phyloP scores from a whole-genome alignment of 92 coral and sea anemone species.

The Nematostella vectensis region DNA sequence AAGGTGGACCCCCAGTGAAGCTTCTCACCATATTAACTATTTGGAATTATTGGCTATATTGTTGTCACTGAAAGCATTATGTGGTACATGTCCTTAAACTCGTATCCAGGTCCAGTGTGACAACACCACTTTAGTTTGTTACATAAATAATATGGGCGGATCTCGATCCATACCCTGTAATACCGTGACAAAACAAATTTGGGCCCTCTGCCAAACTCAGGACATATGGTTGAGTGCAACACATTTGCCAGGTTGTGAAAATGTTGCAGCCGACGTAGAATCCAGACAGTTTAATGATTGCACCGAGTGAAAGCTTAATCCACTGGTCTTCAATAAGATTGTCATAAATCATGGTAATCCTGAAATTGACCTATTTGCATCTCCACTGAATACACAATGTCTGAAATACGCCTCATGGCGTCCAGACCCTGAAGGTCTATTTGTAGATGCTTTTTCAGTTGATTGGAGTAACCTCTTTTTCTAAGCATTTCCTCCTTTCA shows the following conservation, averaged over 20 bases:
- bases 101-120: slow-evolving; percentile 52
- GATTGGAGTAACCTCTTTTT: slow-evolving; percentile 26
- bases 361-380: slow-evolving; percentile 36
- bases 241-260: slow-evolving; percentile 40
- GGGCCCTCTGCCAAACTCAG: slow-evolving; percentile 29
- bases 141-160: slow-evolving; percentile 49
- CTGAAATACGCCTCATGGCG: slow-evolving; percentile 25
- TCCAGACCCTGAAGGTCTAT: slow-evolving; percentile 37
- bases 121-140: slow-evolving; percentile 49
- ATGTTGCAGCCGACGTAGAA: slow-evolving; percentile 37
- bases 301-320: slow-evolving; percentile 41
- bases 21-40: slow-evolving; percentile 33
- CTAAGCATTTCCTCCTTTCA: slow-evolving; percentile 31
- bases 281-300: slow-evolving; percentile 43
- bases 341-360: slow-evolving; percentile 18
- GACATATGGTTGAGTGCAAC: slow-evolving; percentile 43
- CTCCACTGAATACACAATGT: slow-evolving; percentile 31
- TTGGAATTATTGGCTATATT: slow-evolving; percentile 41
- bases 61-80: slow-evolving; percentile 39
- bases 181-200: slow-evolving; percentile 24
- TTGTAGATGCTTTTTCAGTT: slow-evolving; percentile 38
- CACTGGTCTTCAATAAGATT: slow-evolving; percentile 10
- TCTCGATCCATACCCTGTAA: slow-evolving; percentile 39
- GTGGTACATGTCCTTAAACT: slow-evolving; percentile 8
- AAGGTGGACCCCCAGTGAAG: slow-evolving; percentile 39